These are phyloP conservation scores for Corythornis leucogaster DNA, from an alignment of 2,797 vertebrate genomes.

Conservation along the genomic window DNA sequence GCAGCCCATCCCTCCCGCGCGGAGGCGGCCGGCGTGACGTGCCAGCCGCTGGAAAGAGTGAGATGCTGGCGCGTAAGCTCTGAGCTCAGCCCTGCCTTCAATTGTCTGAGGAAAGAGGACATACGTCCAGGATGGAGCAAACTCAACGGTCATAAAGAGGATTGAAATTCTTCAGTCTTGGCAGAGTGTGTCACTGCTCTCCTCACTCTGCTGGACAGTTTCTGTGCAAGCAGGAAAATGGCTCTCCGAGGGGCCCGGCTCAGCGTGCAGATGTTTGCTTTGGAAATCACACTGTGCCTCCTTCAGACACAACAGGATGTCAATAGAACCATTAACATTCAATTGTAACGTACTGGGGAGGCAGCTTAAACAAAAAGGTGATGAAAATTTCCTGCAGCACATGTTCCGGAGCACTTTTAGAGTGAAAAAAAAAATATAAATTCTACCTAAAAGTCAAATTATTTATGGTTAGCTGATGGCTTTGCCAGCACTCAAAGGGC, in stretches of 20 bases:
- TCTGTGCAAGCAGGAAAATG: slow-evolving; percentile 37
- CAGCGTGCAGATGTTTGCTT: slow-evolving; percentile 55
- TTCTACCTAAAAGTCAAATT: neutral
- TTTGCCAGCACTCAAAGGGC: neutral
- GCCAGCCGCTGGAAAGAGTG: neutral
- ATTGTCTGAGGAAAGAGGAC: slow-evolving; percentile 76
- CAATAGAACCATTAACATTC: slow-evolving; percentile 19
- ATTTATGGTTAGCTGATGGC: neutral
- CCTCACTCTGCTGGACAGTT: neutral
- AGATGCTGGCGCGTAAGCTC: neutral
- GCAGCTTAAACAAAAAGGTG: slow-evolving; percentile 44
- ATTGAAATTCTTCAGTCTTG: slow-evolving; percentile 43
- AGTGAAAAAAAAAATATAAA: neutral
- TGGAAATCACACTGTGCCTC: slow-evolving; percentile 40
- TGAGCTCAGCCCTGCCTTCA: neutral
- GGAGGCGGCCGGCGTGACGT: neutral
- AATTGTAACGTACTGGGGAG: neutral
- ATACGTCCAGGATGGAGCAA: slow-evolving; percentile 44
- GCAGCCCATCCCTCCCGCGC: neutral
- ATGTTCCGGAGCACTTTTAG: neutral
- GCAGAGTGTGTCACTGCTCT: neutral
- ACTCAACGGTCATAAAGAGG: slow-evolving; percentile 39
- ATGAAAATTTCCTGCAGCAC: slow-evolving; percentile 44
- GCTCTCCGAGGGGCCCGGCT: slow-evolving; percentile 37
- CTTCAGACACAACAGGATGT: slow-evolving; percentile 76